phyloP scores from a whole-genome alignment of 2,888 invertebrate genomes.

The Papilio protenor region DNA sequence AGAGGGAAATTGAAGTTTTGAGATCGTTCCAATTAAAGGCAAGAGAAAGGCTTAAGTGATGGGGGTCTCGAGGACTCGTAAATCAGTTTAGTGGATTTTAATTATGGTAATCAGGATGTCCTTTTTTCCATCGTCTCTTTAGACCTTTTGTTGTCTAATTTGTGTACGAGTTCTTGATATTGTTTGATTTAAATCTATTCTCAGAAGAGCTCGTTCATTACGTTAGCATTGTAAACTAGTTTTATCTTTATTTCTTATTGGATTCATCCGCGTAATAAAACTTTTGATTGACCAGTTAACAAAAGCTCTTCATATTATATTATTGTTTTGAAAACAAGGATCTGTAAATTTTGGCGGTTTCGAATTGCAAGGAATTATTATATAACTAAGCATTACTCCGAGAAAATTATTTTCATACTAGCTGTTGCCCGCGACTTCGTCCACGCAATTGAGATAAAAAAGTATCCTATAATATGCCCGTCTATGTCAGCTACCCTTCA shows the following conservation, averaged over 20 bases:
- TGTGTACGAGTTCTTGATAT: constrained; percentile 51
- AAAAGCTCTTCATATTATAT: constrained; percentile 11
- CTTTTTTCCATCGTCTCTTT: constrained; percentile 54
- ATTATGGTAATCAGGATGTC: constrained; percentile 67
- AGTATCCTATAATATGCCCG: no score
- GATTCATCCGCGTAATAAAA: constrained; percentile 24
- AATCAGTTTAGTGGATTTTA: constrained; percentile 66
- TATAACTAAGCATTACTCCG: not conserved
- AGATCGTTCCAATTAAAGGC: constrained; percentile 74
- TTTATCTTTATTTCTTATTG: constrained; percentile 17
- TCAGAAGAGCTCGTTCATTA: constrained; percentile 26
- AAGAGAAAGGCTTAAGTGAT: constrained; percentile 74
- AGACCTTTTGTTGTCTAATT: constrained; percentile 61
- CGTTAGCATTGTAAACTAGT: constrained; percentile 24
- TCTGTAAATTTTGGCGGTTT: constrained; percentile 10
- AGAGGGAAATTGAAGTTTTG: constrained; percentile 67
- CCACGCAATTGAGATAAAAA: no score
- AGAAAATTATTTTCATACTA: no score
- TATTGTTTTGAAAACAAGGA: constrained; percentile 6
- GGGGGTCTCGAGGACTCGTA: constrained; percentile 70
- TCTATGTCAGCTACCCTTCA: no score
- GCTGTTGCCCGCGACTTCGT: no score
- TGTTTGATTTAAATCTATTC: constrained; percentile 53
- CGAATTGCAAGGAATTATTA: constrained; percentile 1
- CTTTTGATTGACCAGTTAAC: constrained; percentile 22